Conservation (phyloP, 64 coral and sea anemone species). For the Dendrophyllia cribrosa region DNA sequence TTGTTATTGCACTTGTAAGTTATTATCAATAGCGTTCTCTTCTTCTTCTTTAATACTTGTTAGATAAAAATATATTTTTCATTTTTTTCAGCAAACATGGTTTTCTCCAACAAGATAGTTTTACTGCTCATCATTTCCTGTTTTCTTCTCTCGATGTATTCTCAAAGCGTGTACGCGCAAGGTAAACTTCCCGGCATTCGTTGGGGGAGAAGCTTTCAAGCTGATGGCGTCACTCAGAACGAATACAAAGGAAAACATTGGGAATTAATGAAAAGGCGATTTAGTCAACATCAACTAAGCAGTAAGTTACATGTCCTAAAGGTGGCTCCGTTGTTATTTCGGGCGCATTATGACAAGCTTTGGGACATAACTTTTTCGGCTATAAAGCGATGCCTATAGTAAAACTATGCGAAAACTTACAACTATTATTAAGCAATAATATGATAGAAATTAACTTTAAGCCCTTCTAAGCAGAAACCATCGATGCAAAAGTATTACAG, state of each 20-base stretch:
- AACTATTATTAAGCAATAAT: too few relatives aligned
- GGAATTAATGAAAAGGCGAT: slow-evolving; percentile 14
- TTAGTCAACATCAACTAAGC: background rate
- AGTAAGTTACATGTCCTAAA: background rate
- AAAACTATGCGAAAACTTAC: too few relatives aligned
- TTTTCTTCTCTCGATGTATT: background rate
- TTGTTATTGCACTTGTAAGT: too few relatives aligned
- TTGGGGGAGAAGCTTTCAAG: slow-evolving; percentile 24
- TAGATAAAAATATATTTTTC: background rate
- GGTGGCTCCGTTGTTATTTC: background rate
- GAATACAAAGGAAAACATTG: slow-evolving; percentile 10
- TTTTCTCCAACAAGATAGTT: background rate
- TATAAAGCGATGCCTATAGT: too few relatives aligned
- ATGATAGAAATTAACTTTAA: too few relatives aligned
- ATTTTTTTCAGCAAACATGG: background rate
- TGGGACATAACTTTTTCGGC: too few relatives aligned
- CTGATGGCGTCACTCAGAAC: background rate
- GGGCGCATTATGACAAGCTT: too few relatives aligned
- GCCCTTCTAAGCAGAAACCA: too few relatives aligned
- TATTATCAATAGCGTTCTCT: too few relatives aligned
- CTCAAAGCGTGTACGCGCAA: background rate
- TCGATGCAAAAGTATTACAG: too few relatives aligned
- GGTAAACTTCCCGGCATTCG: slow-evolving; percentile 32
- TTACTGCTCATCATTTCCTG: background rate
- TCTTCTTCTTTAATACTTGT: too few relatives aligned